Evolutionary conservation across 2,888 invertebrate species (phyloP).

Genomic region (Cantharis lateralis): DNA sequence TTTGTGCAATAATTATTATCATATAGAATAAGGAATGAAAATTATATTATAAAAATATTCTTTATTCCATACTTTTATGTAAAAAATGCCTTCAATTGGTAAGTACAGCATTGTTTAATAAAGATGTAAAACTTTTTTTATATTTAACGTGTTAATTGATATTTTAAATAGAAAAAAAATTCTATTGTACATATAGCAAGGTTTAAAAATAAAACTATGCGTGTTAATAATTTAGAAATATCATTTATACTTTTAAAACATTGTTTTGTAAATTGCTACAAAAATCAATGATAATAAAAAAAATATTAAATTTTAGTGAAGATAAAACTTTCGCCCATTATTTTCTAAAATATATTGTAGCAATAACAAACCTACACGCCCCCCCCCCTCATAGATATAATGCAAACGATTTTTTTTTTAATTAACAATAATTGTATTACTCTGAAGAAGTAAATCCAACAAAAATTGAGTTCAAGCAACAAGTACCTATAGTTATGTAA

Average conservation of each 20-base stretch:
- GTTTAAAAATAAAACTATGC: conserved; percentile 31
- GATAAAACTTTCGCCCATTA: background rate
- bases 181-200: conserved; percentile 39
- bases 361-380: no score
- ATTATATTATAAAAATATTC: background rate
- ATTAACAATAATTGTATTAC: no score
- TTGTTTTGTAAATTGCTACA: background rate
- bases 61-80: conserved; percentile 5
- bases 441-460: no score
- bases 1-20: conserved; percentile 21
- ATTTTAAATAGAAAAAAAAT: conserved; percentile 37
- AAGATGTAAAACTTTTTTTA: conserved; percentile 24
- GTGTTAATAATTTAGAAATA: conserved; percentile 20
- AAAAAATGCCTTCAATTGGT: background rate
- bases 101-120: conserved; percentile 12
- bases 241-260: background rate
- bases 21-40: background rate
- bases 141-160: conserved; percentile 33
- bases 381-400: no score
- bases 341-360: background rate
- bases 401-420: no score
- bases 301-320: background rate
- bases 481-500: no score
- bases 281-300: background rate
- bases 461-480: no score